Base-by-base conservation (phyloP, 1,140 invertebrate genomes). In the Drosophila gunungcola region DNA sequence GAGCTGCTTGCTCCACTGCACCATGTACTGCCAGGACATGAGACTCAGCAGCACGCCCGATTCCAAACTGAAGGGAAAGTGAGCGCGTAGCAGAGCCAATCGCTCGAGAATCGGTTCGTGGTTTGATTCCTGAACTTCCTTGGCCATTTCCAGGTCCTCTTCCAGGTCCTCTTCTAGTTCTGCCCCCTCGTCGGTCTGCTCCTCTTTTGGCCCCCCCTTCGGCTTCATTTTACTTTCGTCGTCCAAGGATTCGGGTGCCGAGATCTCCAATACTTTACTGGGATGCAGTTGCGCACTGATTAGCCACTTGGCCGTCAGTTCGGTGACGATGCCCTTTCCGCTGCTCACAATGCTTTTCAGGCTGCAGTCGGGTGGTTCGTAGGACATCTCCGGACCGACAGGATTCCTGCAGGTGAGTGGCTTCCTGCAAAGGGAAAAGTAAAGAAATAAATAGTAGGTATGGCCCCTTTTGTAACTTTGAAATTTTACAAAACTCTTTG, bases 11-110 rank as follows among this genome's bases (percentile, higher is more conserved):
- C 96, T 96, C 97, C 97, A 98, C 54, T 94, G 94, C 68, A 96
- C 94, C 61, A 96, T 95, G 93, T 97, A 97, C 91, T 98, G 97
- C 98, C 97, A 98, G 77, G 95, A 95, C 93, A 98, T 95, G 92
- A 98, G 97, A 10, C 96, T 95, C 38, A 98, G 92, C 32, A 98
- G 92, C 36, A 96, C 95, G 80, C 96, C 95, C 34, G 95, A 94
- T 27, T 96, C 95, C 38, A 98, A 94, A 92, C 97, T 98, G 61
- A 97, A 95, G 1, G 97, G 97, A 92, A 98, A 98, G 92, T 96
- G 95, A 41, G 94, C 93, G 41, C 95, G 94, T 25, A 97, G 92
- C 21, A 96, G 80, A 10, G 93, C 93, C 5, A 96, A 78, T 76
- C 95, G 94, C 76, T 94, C 94, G 52, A 95, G 94, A 32, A 95